Percentiles rank a stretch among this genome's conserved stretches.
phyloP scores from a whole-genome alignment of 2,113 vertebrate genomes.

The Pleuronectes platessa region DNA sequence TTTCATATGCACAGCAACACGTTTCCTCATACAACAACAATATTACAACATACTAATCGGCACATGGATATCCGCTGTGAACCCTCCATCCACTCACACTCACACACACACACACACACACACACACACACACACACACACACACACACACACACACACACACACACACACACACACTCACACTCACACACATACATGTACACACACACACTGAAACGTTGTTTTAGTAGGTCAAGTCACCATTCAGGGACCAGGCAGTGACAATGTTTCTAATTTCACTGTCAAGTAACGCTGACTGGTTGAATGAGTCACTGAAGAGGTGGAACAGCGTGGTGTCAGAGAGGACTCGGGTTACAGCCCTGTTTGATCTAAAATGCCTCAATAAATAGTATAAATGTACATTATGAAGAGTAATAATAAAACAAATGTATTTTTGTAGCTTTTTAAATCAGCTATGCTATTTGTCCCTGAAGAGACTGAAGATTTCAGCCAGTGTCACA shows the following conservation, averaged over 20 bases:
- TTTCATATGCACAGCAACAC: not conserved
- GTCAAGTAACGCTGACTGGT: constrained; percentile 45
- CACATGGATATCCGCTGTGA: not conserved
- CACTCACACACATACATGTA: no score
- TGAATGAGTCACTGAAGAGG: constrained; percentile 52
- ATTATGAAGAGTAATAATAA: no score
- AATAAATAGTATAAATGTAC: no score
- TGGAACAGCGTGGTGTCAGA: constrained; percentile 23
- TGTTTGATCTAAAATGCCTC: no score
- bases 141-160: constrained; percentile 9
- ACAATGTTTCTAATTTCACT: constrained; percentile 48
- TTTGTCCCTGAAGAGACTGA: not conserved
- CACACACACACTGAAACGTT: not conserved
- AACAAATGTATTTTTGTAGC: not conserved
- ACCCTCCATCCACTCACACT: constrained; percentile 12
- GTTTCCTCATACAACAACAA: constrained; percentile 5
- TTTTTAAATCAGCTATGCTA: not conserved
- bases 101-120: constrained; percentile 14
- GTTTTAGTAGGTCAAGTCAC: constrained; percentile 53
- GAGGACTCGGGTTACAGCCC: not conserved
- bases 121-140: no score
- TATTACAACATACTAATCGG: constrained; percentile 5
- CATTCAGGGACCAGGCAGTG: constrained; percentile 37
- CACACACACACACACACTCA: constrained; percentile 13
- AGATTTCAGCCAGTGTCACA: not conserved